Conservation (phyloP, 2,113 vertebrate species). For the Eptesicus fuscus region DNA sequence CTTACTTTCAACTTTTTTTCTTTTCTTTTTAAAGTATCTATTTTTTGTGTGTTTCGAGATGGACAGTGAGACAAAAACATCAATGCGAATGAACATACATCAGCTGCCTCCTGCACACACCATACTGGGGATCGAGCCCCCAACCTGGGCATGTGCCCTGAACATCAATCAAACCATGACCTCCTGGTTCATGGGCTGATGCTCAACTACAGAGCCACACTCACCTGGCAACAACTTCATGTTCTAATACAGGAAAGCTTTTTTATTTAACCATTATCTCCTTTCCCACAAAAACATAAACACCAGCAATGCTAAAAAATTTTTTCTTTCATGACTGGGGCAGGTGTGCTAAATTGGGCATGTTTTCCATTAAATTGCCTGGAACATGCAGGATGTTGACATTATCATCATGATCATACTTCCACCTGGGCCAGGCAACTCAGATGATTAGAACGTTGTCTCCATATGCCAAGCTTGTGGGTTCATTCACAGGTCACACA, state of each 20-base stretch:
- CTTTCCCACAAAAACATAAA: background rate
- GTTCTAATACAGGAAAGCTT: background rate
- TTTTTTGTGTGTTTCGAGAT: too few species aligned
- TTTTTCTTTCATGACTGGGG: background rate
- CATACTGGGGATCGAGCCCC: too few species aligned
- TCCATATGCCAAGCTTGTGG: background rate
- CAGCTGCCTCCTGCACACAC: too few species aligned
- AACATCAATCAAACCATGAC: too few species aligned
- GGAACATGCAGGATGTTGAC: background rate
- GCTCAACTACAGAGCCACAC: too few species aligned
- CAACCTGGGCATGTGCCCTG: too few species aligned
- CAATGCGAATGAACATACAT: too few species aligned
- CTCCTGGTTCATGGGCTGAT: too few species aligned
- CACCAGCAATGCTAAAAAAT: background rate
- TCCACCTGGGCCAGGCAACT: background rate
- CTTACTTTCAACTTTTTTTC: too few species aligned
- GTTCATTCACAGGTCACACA: background rate
- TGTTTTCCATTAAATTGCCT: background rate
- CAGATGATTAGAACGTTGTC: background rate
- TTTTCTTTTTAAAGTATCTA: too few species aligned
- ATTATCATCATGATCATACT: background rate
- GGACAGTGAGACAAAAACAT: too few species aligned
- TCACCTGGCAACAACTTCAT: background rate
- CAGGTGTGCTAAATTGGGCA: background rate
- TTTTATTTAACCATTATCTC: background rate